Base-by-base conservation (phyloP, 1,140 invertebrate species). In the Eurosta solidaginis region DNA sequence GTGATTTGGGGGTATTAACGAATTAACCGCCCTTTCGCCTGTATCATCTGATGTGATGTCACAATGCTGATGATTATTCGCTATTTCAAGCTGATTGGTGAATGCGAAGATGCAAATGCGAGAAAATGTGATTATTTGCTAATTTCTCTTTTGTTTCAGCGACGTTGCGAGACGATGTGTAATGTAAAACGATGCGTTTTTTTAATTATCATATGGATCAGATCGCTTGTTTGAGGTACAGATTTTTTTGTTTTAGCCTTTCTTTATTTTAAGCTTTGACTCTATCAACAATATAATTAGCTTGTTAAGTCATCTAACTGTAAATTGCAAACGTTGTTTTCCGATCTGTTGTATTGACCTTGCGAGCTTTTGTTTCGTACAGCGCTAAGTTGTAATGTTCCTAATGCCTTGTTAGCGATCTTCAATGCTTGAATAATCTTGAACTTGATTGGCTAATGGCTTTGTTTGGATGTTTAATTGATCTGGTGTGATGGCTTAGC, bases 381-480 rank as follows among this genome's bases (percentile, higher is more conserved):
- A 40, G 33, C 33, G n/a, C 59, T 20, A 40, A 27, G 54, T 27
- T 63, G n/a, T 20, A 33, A 20, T n/a, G n/a, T n/a, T n/a, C n/a
- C n/a, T n/a, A 33, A 68, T 68, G 29, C 59, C n/a, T 33, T 63
- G 29, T 36, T 9, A 33, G 10, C 33, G 29, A 33, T n/a, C n/a
- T n/a, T n/a, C n/a, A n/a, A n/a, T n/a, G n/a, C 14, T 59, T 59
- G 54, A 10, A 33, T 40, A 68, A 29, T 22, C 40, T 68, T 20
- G 59, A n/a, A n/a, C 36, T 33, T 77, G 59, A 25, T 68, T 44
- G 20, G 29, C 77, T 77, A 59, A 77, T 77, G 76, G 36, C 40
- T 77, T 73, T 47, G 27, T 77, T 73, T 47, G 44, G 54, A 68
- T 77, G 47, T 20, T 47, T 47, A 47, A 52, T 54, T 50, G 52